phyloP scores from a whole-genome alignment of 2,113 vertebrate species.

The Aegotheles bennettii region DNA sequence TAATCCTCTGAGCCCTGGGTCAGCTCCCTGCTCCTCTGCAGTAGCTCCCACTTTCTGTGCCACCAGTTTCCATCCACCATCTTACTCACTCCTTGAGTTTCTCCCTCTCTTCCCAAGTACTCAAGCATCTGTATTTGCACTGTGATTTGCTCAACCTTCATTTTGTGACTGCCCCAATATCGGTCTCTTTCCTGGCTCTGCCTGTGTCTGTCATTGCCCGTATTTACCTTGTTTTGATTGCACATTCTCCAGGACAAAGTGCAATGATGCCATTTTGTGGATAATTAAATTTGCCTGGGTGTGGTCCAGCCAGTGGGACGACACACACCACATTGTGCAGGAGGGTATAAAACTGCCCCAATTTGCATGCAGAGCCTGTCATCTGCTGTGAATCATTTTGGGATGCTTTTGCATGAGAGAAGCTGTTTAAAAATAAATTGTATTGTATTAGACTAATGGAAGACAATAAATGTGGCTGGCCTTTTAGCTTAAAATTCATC shows the following conservation, averaged over 20 bases:
- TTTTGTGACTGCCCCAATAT: background rate
- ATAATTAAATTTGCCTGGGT: background rate
- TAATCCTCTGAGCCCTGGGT: background rate
- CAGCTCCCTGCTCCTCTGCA: background rate
- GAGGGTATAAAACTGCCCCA: background rate
- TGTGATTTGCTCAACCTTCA: background rate
- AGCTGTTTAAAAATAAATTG: constrained; percentile 59
- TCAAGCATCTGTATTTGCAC: background rate
- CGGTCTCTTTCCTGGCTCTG: background rate
- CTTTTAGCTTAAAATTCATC: constrained; percentile 55
- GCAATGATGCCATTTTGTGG: background rate
- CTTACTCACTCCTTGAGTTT: background rate
- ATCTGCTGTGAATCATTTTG: constrained; percentile 32
- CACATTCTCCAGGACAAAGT: background rate
- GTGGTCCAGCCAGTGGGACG: background rate
- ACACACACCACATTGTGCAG: accelerated
- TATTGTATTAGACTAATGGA: constrained; percentile 59
- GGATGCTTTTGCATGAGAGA: constrained; percentile 19
- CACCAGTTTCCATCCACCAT: accelerated
- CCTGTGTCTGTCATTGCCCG: accelerated
- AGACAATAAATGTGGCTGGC: constrained; percentile 48
- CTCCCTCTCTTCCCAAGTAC: background rate
- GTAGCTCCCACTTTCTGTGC: background rate
- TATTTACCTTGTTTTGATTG: background rate
- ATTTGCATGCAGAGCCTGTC: constrained; percentile 16